Evolutionary conservation across 2,113 vertebrate species (phyloP).

Genomic region (Gopherus flavomarginatus): DNA sequence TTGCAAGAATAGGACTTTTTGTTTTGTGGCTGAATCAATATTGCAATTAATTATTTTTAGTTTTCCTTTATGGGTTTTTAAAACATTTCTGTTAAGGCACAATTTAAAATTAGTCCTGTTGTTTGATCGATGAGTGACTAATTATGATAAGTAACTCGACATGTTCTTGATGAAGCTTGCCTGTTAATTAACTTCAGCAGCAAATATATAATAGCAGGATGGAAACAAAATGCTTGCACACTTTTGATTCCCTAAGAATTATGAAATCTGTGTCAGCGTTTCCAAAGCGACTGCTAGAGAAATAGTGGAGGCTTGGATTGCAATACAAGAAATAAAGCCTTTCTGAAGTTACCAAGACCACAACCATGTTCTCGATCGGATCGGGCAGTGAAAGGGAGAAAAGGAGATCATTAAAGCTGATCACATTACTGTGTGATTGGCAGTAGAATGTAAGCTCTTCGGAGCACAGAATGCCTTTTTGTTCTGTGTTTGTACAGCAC

Average conservation of each 20-base stretch:
- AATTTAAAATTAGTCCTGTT: constrained; percentile 61
- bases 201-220: constrained; percentile 36
- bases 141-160: constrained; percentile 74
- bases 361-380: not conserved
- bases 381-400: not conserved
- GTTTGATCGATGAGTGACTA: constrained; percentile 66
- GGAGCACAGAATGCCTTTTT: not conserved
- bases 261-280: constrained; percentile 13
- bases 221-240: not conserved
- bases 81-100: constrained; percentile 58
- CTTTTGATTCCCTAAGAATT: not conserved
- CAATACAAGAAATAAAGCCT: not conserved
- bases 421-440: not conserved
- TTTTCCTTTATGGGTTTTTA: constrained; percentile 65
- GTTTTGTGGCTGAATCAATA: constrained; percentile 70
- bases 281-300: not conserved
- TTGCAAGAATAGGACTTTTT: not conserved
- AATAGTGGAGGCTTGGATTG: constrained; percentile 42
- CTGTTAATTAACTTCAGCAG: constrained; percentile 61
- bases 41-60: constrained; percentile 71
- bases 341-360: constrained; percentile 18
- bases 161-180: constrained; percentile 68
- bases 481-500: not conserved
- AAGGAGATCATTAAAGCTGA: not conserved
- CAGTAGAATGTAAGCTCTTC: not conserved